These are phyloP conservation scores for Limnephilus auricula DNA, from an alignment of 2,888 invertebrate genomes.

Conservation along the genomic window DNA sequence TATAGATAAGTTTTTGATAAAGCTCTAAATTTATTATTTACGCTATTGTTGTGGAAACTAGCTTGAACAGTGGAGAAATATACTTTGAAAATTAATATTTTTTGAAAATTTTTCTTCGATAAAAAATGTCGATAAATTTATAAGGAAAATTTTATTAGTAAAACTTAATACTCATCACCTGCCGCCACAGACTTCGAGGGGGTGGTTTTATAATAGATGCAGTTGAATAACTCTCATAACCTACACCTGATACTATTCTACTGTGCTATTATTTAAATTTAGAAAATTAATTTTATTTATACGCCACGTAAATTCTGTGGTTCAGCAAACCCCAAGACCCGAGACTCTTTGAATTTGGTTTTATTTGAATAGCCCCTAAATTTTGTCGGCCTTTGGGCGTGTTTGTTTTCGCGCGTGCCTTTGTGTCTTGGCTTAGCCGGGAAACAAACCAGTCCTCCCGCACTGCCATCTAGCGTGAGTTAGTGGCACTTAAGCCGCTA, in stretches of 20 bases:
- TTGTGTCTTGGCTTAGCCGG: conserved; percentile 59
- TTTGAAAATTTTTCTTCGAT: no score
- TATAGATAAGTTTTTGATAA: background rate
- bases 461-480: conserved; percentile 64
- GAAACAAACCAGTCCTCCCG: conserved; percentile 63
- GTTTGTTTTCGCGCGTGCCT: conserved; percentile 42
- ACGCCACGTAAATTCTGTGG: background rate
- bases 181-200: background rate
- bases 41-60: background rate
- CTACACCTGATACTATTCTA: background rate
- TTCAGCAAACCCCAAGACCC: background rate
- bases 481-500: conserved; percentile 65
- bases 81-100: no score
- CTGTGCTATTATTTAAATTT: background rate
- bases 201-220: background rate
- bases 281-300: background rate
- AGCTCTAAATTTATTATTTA: background rate
- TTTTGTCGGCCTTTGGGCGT: conserved; percentile 25
- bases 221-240: background rate
- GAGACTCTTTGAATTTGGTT: conserved; percentile 31
- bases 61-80: background rate
- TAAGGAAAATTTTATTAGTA: no score
- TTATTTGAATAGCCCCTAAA: conserved; percentile 31
- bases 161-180: background rate
- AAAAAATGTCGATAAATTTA: no score